Evolutionary conservation across 2,888 invertebrate species (phyloP), one percentile per base, ranked within the genome.

Genomic region (Mayetiola destructor): DNA sequence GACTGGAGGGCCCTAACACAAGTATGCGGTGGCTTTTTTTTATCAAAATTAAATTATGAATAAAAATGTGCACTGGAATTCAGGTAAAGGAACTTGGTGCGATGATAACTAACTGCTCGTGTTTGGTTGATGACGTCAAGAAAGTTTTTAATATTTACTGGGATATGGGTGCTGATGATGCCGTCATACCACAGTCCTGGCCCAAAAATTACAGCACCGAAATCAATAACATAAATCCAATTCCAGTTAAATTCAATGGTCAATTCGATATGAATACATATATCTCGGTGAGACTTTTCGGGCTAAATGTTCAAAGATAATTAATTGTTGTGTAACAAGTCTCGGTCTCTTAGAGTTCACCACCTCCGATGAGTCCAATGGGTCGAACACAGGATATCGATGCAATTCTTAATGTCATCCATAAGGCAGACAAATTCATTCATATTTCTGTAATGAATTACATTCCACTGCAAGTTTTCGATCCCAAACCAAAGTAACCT

Each of bases 401-500:
- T 64, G 89, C 91, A 1, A 85, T 99, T 57, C 71, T 91, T 0
- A 75, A 82, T 64, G 81, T 87, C 48, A 94, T 99, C 57, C 73
- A 80, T 48, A 76, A 78, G 10, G 94, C 97, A 0, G 82, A 88
- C 63, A 80, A 84, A 68, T 95, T 87, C 69, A 78, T 97, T 30
- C 84, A 94, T 70, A 85, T 99, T 58, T 82, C 96, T 5, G 95
- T 99, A 0, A 97, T 97, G 96, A 94, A 96, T 69, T 99, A 96
- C 71, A 82, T 85, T 61, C 97, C 97, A 0, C 74, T 85, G 56
- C 80, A 80, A 52, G 77, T 88, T 59, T 90, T 84, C 67, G 76
- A 81, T 20, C 78, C 82, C 0, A 83, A 82, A 66, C 67, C 78
- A 67, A 68, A 75, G 79, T 78, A 68, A 30, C n/a, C n/a, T n/a